A percentile compares a stretch with the other conserved stretches of the same genome.
These are phyloP conservation scores for Bombylius major DNA, from an alignment of 2,888 invertebrate genomes.

Conservation along the genomic window DNA sequence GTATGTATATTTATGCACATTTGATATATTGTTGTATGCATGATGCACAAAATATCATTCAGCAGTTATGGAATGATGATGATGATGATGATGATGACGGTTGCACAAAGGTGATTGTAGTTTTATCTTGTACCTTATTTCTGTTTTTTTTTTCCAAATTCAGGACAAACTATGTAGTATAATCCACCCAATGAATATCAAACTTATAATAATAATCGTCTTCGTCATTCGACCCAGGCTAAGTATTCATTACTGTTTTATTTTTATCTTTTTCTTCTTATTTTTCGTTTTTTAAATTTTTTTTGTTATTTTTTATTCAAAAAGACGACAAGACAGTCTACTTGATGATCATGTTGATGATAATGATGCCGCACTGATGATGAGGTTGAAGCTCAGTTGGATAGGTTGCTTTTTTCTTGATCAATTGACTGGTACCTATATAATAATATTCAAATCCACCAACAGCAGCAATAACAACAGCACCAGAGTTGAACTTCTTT, in stretches of 20 bases:
- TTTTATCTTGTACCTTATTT: neutral
- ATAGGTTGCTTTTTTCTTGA: constrained; percentile 7
- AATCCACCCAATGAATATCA: too few species aligned
- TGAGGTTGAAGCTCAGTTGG: constrained; percentile 14
- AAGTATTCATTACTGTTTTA: too few species aligned
- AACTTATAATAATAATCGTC: too few species aligned
- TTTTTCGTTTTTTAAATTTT: too few species aligned
- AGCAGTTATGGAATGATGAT: neutral
- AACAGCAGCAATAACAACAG: neutral
- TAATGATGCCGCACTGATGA: constrained; percentile 14
- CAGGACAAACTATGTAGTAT: too few species aligned
- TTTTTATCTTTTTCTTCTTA: too few species aligned
- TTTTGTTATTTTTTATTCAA: too few species aligned
- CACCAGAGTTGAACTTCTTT: neutral
- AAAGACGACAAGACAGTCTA: constrained; percentile 8
- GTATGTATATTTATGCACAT: too few species aligned
- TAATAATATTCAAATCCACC: too few species aligned
- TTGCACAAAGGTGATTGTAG: neutral
- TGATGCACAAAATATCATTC: neutral
- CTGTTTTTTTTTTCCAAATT: too few species aligned
- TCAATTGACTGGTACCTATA: constrained; percentile 6
- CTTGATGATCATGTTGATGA: constrained; percentile 18
- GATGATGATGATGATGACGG: neutral
- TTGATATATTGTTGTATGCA: too few species aligned
- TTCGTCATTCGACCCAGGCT: too few species aligned